These are phyloP conservation scores for Pristionchus arcanus DNA, from an alignment of 2,888 invertebrate species.

Conservation along the genomic window DNA sequence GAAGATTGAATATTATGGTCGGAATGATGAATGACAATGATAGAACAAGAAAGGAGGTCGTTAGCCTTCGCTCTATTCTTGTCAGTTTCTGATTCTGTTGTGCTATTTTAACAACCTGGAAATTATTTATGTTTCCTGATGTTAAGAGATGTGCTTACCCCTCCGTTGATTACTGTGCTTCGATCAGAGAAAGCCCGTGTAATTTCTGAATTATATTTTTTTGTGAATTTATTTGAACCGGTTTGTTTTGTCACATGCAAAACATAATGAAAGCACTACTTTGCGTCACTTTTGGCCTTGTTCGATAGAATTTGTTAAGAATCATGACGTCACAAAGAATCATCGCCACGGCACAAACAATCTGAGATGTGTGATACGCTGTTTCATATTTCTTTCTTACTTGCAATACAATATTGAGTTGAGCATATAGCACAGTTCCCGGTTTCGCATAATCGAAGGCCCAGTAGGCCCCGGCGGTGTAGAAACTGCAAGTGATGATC, in stretches of 20 bases:
- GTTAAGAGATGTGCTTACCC: background rate
- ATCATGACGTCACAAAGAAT: background rate
- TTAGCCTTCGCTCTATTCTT: background rate
- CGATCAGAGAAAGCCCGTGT: background rate
- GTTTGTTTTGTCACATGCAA: background rate
- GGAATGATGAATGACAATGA: background rate
- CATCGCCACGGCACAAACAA: background rate
- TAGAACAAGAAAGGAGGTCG: background rate
- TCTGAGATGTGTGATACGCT: background rate
- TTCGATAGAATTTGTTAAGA: background rate
- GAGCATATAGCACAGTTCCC: background rate
- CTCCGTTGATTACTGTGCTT: background rate
- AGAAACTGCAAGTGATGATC: background rate
- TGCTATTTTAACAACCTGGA: background rate
- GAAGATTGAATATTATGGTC: background rate
- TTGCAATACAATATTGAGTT: background rate
- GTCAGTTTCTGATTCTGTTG: background rate
- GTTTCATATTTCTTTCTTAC: too few species aligned
- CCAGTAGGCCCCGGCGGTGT: background rate
- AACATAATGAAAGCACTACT: background rate
- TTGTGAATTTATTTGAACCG: background rate
- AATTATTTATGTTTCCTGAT: background rate
- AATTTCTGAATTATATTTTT: background rate
- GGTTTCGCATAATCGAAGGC: background rate
- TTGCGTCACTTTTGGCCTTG: background rate